Conservation (phyloP, 1,140 invertebrate genomes). For the Maconellicoccus hirsutus region DNA sequence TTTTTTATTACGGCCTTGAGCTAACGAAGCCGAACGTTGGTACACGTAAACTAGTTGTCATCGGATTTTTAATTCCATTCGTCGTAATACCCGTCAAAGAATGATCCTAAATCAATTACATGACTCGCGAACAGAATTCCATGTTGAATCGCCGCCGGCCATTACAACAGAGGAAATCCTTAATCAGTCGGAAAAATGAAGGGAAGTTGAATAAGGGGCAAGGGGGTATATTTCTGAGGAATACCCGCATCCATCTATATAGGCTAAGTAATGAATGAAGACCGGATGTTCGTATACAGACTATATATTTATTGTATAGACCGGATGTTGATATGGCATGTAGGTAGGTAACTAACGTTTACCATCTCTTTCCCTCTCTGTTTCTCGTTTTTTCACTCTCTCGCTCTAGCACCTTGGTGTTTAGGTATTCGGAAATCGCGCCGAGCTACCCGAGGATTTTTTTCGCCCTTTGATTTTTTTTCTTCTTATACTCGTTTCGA, state of each 20-base stretch:
- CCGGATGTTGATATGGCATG: slow-evolving; percentile 16
- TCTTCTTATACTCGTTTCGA: too few relatives aligned
- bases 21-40: too few relatives aligned
- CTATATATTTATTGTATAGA: slow-evolving; percentile 17
- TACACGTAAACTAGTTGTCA: too few relatives aligned
- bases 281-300: slow-evolving; percentile 6
- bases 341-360: slow-evolving; percentile 18
- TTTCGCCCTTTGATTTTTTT: too few relatives aligned
- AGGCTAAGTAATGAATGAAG: slow-evolving; percentile 19
- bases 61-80: too few relatives aligned
- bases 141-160: too few relatives aligned
- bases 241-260: slow-evolving; percentile 12
- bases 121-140: background rate
- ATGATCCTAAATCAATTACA: too few relatives aligned
- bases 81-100: too few relatives aligned
- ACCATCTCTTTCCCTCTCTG: too few relatives aligned
- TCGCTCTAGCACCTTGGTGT: too few relatives aligned
- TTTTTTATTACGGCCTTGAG: too few relatives aligned
- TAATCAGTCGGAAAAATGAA: background rate
- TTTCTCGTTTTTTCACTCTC: background rate
- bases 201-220: background rate
- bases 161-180: background rate
- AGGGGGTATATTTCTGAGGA: background rate
- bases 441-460: too few relatives aligned
- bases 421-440: slow-evolving; percentile 15